A percentile compares a stretch with the other conserved stretches of the same genome.
These are phyloP conservation scores for Callorhinus ursinus DNA, from an alignment of 2,113 vertebrate genomes.

Conservation along the genomic window DNA sequence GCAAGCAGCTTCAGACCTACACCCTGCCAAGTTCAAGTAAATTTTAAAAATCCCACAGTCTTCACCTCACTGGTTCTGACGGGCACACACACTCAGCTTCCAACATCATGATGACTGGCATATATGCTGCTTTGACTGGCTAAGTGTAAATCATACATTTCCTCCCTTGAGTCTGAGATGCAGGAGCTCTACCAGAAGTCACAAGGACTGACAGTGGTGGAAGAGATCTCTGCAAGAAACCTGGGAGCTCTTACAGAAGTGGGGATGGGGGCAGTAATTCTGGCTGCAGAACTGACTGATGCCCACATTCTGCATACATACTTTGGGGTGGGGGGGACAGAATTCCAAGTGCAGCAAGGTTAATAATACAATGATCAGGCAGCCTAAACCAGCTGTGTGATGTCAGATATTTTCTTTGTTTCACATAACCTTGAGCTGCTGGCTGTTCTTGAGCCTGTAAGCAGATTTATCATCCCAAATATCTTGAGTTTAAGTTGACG, in stretches of 20 bases:
- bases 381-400: not conserved
- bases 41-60: not conserved
- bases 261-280: not conserved
- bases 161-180: not conserved
- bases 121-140: not conserved
- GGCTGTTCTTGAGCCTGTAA: not conserved
- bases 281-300: not conserved
- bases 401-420: not conserved
- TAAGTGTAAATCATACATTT: not conserved
- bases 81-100: not conserved
- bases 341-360: not conserved
- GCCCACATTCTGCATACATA: not conserved
- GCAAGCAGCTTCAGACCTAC: not conserved
- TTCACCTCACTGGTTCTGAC: not conserved
- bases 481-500: conserved; percentile 48
- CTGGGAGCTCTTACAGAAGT: not conserved
- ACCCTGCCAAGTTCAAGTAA: not conserved
- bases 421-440: conserved; percentile 40
- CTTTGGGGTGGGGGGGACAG: not conserved
- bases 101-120: not conserved
- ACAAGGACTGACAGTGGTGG: not conserved
- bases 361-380: not conserved
- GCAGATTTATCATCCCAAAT: conserved; percentile 55
- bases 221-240: not conserved
- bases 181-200: not conserved